A percentile compares a stretch with the other conserved stretches of the same genome.
Conservation (phyloP, 2,797 vertebrate genomes). For the Clarias laeviceps region DNA sequence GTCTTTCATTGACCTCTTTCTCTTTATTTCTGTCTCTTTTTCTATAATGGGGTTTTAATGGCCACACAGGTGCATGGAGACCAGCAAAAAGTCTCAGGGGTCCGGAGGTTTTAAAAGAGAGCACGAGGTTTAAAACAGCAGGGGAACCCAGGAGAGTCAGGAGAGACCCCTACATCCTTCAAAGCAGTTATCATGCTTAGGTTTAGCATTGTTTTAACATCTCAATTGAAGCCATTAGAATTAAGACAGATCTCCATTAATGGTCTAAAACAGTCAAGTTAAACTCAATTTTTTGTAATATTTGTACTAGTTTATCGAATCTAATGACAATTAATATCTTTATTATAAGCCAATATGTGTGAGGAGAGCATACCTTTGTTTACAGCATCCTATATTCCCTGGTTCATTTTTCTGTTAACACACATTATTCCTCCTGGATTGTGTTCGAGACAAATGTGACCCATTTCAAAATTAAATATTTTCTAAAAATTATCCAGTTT, state of each 20-base stretch:
- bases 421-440: too few species aligned
- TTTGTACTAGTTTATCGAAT: not conserved
- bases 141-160: not conserved
- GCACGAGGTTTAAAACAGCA: not conserved
- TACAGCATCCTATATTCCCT: too few species aligned
- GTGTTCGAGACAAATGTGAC: too few species aligned
- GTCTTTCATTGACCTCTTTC: slow-evolving; percentile 14
- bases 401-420: too few species aligned
- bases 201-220: not conserved
- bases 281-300: not conserved
- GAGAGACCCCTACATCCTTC: not conserved
- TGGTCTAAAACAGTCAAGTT: not conserved
- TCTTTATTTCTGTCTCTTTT: slow-evolving; percentile 28
- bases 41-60: slow-evolving; percentile 50
- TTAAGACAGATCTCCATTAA: not conserved
- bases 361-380: not conserved
- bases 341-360: not conserved
- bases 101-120: slow-evolving; percentile 8
- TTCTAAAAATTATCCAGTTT: too few species aligned
- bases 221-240: not conserved
- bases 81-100: slow-evolving; percentile 32
- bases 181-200: not conserved
- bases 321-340: not conserved
- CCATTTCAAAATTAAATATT: too few species aligned
- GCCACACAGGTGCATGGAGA: slow-evolving; percentile 17